phyloP scores from a whole-genome alignment of 2,113 vertebrate species.

The Neogale vison region DNA sequence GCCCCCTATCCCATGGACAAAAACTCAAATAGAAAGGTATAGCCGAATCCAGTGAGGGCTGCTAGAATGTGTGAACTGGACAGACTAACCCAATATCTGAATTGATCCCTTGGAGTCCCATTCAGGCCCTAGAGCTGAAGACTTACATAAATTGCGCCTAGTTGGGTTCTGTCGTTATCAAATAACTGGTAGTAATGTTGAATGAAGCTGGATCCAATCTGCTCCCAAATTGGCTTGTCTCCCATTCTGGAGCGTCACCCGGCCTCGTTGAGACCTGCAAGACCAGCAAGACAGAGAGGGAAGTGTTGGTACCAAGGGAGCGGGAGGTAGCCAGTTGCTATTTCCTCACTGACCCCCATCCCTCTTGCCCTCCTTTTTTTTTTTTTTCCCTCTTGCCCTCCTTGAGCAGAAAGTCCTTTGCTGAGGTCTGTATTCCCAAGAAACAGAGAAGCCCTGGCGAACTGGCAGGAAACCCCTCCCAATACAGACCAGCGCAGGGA shows the following conservation, averaged over 20 bases:
- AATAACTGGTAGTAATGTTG: constrained; percentile 98
- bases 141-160: constrained; percentile 99
- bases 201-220: constrained; percentile 99
- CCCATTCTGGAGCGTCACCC: constrained; percentile 94
- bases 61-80: not conserved
- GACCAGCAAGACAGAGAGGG: constrained; percentile 32
- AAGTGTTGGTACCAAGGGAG: not conserved
- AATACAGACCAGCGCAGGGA: not conserved
- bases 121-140: not conserved
- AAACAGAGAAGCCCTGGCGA: not conserved
- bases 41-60: not conserved
- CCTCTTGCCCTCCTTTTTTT: not conserved
- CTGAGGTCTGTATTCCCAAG: not conserved
- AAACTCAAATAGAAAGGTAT: not conserved
- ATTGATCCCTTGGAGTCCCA: not conserved
- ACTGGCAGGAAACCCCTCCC: not conserved
- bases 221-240: constrained; percentile 99
- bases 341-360: not conserved
- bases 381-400: not conserved
- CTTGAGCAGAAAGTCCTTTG: not conserved
- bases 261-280: constrained; percentile 87
- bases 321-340: not conserved
- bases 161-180: constrained; percentile 95
- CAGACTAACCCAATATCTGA: not conserved
- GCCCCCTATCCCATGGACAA: not conserved